Evolutionary conservation across 2,113 vertebrate species (phyloP).

Genomic region (Amphiprion ocellaris): DNA sequence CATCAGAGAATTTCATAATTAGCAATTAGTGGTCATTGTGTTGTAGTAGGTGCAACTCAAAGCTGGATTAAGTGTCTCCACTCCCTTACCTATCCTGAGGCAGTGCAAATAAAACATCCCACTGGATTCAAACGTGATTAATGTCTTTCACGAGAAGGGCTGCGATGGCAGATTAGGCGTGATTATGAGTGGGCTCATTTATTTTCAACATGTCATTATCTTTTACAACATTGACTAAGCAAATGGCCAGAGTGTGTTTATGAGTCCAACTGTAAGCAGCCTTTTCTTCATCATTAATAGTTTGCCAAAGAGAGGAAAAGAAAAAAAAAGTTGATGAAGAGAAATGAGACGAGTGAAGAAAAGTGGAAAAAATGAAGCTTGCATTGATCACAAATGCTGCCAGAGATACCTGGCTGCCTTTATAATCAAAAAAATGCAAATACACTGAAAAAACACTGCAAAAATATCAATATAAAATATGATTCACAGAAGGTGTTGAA

Average conservation of each 20-base stretch:
- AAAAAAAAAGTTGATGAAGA: constrained; percentile 1
- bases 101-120: constrained; percentile 71
- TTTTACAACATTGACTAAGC: constrained; percentile 79
- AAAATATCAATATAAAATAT: no score
- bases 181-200: constrained; percentile 82
- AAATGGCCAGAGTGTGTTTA: constrained; percentile 71
- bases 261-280: constrained; percentile 43
- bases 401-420: no score
- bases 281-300: constrained; percentile 69
- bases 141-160: constrained; percentile 77
- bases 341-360: neutral
- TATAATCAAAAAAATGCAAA: no score
- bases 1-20: constrained; percentile 76
- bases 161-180: constrained; percentile 83
- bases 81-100: constrained; percentile 68
- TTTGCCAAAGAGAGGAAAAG: neutral
- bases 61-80: constrained; percentile 67
- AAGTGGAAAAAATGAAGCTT: neutral
- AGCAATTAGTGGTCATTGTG: constrained; percentile 78
- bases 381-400: no score
- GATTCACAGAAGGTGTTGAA: no score
- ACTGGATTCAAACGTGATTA: constrained; percentile 80
- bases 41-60: constrained; percentile 60
- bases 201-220: constrained; percentile 85
- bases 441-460: no score